Evolutionary conservation across 2,113 vertebrate species (phyloP), one percentile per base, ranked within the genome.

Genomic region (Charina bottae): DNA sequence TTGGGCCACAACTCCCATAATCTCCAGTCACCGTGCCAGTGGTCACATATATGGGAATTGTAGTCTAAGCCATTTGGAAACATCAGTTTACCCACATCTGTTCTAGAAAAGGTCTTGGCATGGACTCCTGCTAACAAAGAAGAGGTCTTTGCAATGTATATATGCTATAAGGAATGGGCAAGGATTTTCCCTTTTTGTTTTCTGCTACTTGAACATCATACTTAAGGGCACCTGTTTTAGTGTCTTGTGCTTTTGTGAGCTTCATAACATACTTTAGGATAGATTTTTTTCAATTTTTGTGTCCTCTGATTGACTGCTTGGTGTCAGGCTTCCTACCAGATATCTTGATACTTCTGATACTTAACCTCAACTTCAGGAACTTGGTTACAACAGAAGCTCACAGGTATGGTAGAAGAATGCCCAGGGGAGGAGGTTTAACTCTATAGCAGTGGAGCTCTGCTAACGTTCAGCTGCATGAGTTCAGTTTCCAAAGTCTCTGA

Each of bases 351-450:
- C 4, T 15, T 15, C 56, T 58, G 17, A 58, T 58, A 58, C 19
- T 58, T 49, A 93, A 95, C 94, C 55, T 60, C 85, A 90, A 3
- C 33, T 83, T n/a, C 42, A 83, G 58, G 60, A 78, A 83, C 56
- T 89, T 89, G 55, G 15, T 58, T 58, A 19, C 56, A 92, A 55
- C 91, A 62, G 28, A 84, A 62, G 28, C 55, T 92, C 68, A 88
- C 17, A 60, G 19, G 42, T 17, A 88, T 88, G 64, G 7, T 53
- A 60, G 59, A 60, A 60, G 23, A 60, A 24, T 60, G 59, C 6
- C 59, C 59, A 60, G 6, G 59, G 59, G 59, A 24, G 23, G 59
- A 60, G 59, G 59, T 21, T 60, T 60, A 21, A 6, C 59, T 60
- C 6, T 24, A 21, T 7, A 60, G 21, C n/a, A 60, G 59, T 21